A percentile compares a stretch with the other conserved stretches of the same genome.
Conservation (phyloP, 2,113 vertebrate genomes). For the Solea solea region DNA sequence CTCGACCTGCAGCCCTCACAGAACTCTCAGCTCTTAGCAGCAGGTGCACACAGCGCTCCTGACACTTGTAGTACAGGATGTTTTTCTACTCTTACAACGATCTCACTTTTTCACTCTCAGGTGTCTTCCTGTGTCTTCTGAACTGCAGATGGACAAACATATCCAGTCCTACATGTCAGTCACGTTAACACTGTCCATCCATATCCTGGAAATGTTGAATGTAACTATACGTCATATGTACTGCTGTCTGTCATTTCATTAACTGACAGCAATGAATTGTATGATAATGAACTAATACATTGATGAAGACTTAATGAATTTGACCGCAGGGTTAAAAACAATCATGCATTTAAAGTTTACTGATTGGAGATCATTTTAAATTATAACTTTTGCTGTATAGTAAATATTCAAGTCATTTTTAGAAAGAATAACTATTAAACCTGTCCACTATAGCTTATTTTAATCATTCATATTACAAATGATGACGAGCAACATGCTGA, state of each 20-base stretch:
- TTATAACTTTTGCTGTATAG: slow-evolving; percentile 48
- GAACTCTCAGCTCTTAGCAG: slow-evolving; percentile 49
- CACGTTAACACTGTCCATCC: slow-evolving; percentile 26
- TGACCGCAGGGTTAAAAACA: slow-evolving; percentile 42
- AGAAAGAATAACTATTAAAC: slow-evolving; percentile 61
- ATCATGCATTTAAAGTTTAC: slow-evolving; percentile 64
- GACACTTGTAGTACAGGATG: slow-evolving; percentile 56
- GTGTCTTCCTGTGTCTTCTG: slow-evolving; percentile 65
- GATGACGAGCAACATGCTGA: neutral
- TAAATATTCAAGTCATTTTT: slow-evolving; percentile 63
- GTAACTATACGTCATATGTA: slow-evolving; percentile 22
- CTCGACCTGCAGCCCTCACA: slow-evolving; percentile 20
- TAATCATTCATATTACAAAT: slow-evolving; percentile 15
- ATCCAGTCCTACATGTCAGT: slow-evolving; percentile 31
- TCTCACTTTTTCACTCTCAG: slow-evolving; percentile 70
- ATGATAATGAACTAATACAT: slow-evolving; percentile 50
- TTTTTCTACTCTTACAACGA: slow-evolving; percentile 65
- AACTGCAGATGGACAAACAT: slow-evolving; percentile 40
- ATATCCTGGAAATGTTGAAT: slow-evolving; percentile 26
- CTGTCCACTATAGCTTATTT: slow-evolving; percentile 39
- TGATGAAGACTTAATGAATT: slow-evolving; percentile 50
- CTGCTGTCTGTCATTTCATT: slow-evolving; percentile 24
- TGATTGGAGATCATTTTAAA: slow-evolving; percentile 58
- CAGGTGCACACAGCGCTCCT: slow-evolving; percentile 47
- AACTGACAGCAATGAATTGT: slow-evolving; percentile 57